These are phyloP conservation scores for Polyergus mexicanus DNA, from an alignment of 1,140 invertebrate species.

Conservation along the genomic window DNA sequence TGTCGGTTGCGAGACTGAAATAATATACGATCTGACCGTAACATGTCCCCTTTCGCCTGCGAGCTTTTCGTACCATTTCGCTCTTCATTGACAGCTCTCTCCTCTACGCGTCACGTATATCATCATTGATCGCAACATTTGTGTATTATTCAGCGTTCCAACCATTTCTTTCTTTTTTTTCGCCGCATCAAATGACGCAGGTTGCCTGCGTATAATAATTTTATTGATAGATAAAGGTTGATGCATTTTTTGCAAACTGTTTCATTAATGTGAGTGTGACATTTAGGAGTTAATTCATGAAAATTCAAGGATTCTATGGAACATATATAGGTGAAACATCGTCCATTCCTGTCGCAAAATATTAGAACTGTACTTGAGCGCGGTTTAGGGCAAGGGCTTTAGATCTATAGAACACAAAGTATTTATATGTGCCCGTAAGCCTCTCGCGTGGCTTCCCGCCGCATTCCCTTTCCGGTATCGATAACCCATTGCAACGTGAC, in stretches of 20 bases:
- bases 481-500: constrained; percentile 49
- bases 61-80: background rate
- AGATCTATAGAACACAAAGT: constrained; percentile 25
- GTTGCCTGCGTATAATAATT: background rate
- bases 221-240: background rate
- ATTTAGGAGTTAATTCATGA: background rate
- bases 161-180: background rate
- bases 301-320: background rate
- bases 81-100: constrained; percentile 20
- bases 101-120: background rate
- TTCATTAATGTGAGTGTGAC: background rate
- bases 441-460: background rate
- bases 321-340: background rate
- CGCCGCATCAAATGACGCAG: background rate
- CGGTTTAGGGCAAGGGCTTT: background rate
- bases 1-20: constrained; percentile 26
- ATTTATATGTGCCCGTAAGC: constrained; percentile 13
- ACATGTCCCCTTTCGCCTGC: background rate
- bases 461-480: constrained; percentile 36
- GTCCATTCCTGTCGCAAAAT: background rate
- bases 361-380: background rate
- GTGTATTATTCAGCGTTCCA: background rate
- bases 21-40: constrained; percentile 13
- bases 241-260: background rate
- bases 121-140: constrained; percentile 19